Base-by-base conservation (phyloP, 2,797 vertebrate species). In the Leptoclinus maculatus region DNA sequence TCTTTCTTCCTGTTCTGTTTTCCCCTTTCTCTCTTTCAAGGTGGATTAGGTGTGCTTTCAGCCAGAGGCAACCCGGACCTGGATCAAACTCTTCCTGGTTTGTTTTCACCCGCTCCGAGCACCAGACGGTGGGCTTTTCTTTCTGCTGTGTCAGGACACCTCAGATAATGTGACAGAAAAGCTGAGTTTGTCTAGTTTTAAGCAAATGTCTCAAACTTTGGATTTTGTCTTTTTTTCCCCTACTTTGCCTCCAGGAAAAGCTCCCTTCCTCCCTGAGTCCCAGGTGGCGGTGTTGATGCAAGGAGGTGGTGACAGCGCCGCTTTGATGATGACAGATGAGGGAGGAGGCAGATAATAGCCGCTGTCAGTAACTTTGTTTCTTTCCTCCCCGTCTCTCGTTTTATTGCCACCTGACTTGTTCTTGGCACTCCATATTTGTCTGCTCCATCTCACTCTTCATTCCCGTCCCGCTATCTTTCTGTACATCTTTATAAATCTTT, bases 321-420 rank as follows among this genome's bases (percentile, higher is more conserved):
- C 84, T 86, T 78, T 83, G 80, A 84, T 85, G 85, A 79, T 90
- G 89, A 91, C 86, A 88, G 71, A 91, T 83, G 85, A 84, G 76
- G 63, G 69, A 66, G 68, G 80, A 80, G 77, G 56, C 11, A 60
- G 83, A 87, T 91, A 88, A 91, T 82, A 74, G 81, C 76, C 32
- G 39, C 84, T 84, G 88, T 91, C 88, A 79, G 57, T 77, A 67
- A 81, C 85, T 80, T 56, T 43, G 57, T 74, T 56, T 59, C 38
- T 10, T 17, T 32, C 69, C 60, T 66, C 53, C 66, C 59, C 1
- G 14, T 59, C 60, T 76, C 47, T 56, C 41, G n/a, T 85, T 82
- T 85, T 74, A 83, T 84, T 68, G 49, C 75, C 66, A 23, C 70
- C 78, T 68, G 76, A 85, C 73, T 77, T 69, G 78, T 74, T 84